phyloP scores from a whole-genome alignment of 2,888 invertebrate species.

The Monoplex corrugatus region DNA sequence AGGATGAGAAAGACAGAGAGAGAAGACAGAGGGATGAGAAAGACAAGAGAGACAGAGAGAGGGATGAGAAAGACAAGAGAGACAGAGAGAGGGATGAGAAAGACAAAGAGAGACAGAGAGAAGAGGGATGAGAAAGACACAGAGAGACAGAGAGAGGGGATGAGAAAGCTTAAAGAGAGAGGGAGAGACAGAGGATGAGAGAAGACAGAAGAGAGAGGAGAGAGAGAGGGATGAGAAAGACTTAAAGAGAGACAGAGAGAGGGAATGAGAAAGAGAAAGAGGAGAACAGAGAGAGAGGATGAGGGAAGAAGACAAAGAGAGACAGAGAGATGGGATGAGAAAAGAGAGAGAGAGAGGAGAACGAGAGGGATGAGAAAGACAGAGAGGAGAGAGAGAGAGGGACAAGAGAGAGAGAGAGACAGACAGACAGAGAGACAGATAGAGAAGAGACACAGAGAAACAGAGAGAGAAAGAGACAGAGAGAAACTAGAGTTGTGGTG shows the following conservation, averaged over 20 bases:
- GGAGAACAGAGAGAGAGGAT: too few species aligned
- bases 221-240: neutral
- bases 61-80: neutral
- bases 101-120: too few species aligned
- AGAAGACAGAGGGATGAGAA: neutral
- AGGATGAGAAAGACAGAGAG: slow-evolving; percentile 58
- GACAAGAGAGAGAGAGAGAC: slow-evolving; percentile 58
- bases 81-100: too few species aligned
- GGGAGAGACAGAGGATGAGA: neutral
- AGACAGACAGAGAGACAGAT: neutral
- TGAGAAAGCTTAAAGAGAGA: too few species aligned
- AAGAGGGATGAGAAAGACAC: too few species aligned
- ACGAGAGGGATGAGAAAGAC: slow-evolving; percentile 39
- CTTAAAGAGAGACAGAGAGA: neutral
- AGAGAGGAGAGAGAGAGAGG: slow-evolving; percentile 42
- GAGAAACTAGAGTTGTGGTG: too few species aligned
- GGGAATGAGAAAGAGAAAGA: too few species aligned
- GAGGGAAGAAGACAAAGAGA: neutral
- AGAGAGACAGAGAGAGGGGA: too few species aligned
- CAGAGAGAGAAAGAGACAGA: too few species aligned
- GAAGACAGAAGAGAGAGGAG: neutral
- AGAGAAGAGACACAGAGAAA: too few species aligned
- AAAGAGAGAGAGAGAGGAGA: slow-evolving; percentile 45
- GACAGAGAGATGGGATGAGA: slow-evolving; percentile 35
- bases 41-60: neutral